phyloP scores from a whole-genome alignment of 2,113 vertebrate genomes.

The Mellivora capensis region DNA sequence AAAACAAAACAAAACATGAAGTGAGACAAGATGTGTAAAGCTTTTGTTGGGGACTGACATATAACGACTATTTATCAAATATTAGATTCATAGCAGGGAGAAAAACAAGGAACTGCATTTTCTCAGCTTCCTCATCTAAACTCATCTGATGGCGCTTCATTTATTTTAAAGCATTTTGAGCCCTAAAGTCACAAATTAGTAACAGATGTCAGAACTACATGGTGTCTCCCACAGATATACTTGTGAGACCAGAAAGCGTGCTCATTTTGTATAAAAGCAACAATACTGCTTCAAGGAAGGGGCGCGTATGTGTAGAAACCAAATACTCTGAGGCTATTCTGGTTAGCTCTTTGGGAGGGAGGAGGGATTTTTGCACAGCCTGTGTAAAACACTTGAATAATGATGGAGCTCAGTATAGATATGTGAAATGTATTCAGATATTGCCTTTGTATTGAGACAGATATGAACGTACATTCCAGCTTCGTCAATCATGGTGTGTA shows the following conservation, averaged over 20 bases:
- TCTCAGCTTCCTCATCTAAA: background rate
- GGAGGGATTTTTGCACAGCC: background rate
- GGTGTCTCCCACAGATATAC: background rate
- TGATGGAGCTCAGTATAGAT: background rate
- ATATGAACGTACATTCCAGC: background rate
- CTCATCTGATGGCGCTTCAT: background rate
- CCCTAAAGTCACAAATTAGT: background rate
- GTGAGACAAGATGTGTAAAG: background rate
- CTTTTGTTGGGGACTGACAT: background rate
- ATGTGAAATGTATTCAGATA: background rate
- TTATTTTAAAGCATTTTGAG: background rate
- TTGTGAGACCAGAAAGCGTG: background rate
- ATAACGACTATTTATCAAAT: background rate
- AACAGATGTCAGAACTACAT: background rate
- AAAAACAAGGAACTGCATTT: background rate
- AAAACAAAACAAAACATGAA: background rate
- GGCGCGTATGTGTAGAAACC: background rate
- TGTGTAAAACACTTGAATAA: background rate
- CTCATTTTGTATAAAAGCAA: background rate
- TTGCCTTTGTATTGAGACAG: background rate
- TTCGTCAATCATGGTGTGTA: background rate
- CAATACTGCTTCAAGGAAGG: background rate
- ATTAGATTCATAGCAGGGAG: background rate
- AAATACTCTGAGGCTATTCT: background rate
- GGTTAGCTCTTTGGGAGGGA: background rate